Conservation (phyloP, 1,140 invertebrate genomes). For the Drosophila albomicans region DNA sequence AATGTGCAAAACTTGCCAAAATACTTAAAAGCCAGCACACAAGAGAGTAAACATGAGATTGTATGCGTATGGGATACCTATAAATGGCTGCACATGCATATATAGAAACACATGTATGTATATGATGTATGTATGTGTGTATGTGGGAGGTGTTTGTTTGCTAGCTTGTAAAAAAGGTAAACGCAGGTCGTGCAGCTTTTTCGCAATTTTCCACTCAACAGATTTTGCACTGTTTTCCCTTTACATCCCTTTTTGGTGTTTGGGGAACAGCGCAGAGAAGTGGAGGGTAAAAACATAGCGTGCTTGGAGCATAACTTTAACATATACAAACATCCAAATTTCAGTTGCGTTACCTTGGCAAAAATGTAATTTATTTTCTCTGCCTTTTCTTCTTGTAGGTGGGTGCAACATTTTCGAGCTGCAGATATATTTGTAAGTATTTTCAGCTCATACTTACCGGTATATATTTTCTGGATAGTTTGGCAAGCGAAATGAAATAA, state of each 20-base stretch:
- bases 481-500: background rate
- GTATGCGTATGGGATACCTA: conserved; percentile 7
- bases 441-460: conserved; percentile 10
- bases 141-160: conserved; percentile 34
- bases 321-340: conserved; percentile 10
- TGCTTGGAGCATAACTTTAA: conserved; percentile 47
- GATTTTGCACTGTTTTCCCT: conserved; percentile 48
- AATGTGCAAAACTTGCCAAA: conserved; percentile 81
- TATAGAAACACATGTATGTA: conserved; percentile 10
- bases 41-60: conserved; percentile 22
- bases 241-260: background rate
- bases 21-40: conserved; percentile 62
- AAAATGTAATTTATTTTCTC: conserved; percentile 35
- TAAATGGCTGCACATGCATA: conserved; percentile 5
- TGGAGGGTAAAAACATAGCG: conserved; percentile 15
- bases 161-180: conserved; percentile 57
- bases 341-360: conserved; percentile 7
- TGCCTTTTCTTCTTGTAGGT: conserved; percentile 11
- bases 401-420: conserved; percentile 13
- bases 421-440: background rate
- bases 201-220: conserved; percentile 81
- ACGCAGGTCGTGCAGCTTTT: conserved; percentile 70
- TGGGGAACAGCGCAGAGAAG: background rate
- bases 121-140: background rate
- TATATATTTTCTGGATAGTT: background rate